A percentile compares a stretch with the other conserved stretches of the same genome.
Evolutionary conservation across 2,113 vertebrate genomes (phyloP).

Genomic region (Tyrannus savana): DNA sequence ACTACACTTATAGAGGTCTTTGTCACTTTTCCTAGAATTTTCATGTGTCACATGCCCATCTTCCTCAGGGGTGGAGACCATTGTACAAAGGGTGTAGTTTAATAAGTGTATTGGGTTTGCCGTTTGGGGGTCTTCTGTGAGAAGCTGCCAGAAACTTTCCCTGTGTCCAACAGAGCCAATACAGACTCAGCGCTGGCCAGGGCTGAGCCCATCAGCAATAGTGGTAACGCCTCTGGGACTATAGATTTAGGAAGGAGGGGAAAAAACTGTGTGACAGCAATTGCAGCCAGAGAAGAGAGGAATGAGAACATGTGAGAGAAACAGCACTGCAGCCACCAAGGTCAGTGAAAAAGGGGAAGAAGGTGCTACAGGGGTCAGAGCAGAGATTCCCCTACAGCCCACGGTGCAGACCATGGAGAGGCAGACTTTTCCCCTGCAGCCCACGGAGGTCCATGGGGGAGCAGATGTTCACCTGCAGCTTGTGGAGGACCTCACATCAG

Average conservation of each 20-base stretch:
- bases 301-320: not conserved
- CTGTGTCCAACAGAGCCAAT: not conserved
- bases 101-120: not conserved
- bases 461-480: not conserved
- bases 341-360: not conserved
- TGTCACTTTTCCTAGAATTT: not conserved
- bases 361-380: not conserved
- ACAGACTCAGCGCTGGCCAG: not conserved
- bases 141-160: not conserved
- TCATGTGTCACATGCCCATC: not conserved
- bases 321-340: not conserved
- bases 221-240: not conserved
- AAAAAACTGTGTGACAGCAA: not conserved
- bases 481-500: fast-evolving
- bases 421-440: not conserved
- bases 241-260: not conserved
- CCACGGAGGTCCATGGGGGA: not conserved
- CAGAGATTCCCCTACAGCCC: not conserved
- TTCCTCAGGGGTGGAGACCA: not conserved
- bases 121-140: not conserved
- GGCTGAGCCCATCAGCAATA: fast-evolving
- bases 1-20: not conserved
- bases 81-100: not conserved
- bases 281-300: not conserved
- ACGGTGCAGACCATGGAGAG: not conserved